phyloP scores from a whole-genome alignment of 2,113 vertebrate species.

The Cricetomys ansorgei region DNA sequence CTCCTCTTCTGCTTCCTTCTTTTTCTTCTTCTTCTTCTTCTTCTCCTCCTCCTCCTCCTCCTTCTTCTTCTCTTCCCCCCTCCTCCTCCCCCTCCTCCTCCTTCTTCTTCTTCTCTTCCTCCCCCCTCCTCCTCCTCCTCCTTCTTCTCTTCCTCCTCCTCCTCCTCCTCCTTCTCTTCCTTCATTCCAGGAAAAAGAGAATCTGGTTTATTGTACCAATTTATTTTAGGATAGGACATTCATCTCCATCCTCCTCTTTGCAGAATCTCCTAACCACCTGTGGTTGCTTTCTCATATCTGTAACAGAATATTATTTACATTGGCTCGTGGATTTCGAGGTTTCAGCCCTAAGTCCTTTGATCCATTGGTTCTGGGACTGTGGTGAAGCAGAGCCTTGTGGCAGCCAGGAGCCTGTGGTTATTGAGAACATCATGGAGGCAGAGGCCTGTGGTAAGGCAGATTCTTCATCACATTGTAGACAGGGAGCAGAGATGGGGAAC shows the following conservation, averaged over 20 bases:
- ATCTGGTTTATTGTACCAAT: not conserved
- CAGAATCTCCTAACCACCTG: not conserved
- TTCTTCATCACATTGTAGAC: not conserved
- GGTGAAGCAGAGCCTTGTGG: not conserved
- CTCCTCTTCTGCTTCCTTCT: accelerated
- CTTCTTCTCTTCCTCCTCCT: too few relatives aligned
- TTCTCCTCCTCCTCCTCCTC: not conserved
- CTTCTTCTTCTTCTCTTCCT: too few relatives aligned
- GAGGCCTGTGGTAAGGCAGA: not conserved
- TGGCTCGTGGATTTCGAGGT: not conserved
- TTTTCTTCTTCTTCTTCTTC: too few relatives aligned
- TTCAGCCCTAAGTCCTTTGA: not conserved
- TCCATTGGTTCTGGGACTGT: not conserved
- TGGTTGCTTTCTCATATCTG: not conserved
- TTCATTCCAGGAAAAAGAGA: slow-evolving; percentile 4
- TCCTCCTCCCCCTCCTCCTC: not conserved
- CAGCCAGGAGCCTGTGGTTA: not conserved
- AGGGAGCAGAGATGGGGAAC: not conserved
- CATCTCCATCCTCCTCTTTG: not conserved
- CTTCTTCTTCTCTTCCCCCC: accelerated
- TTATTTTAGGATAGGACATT: not conserved
- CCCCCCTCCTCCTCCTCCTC: not conserved
- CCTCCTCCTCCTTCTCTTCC: too few relatives aligned
- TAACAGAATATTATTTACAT: not conserved
- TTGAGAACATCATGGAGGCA: not conserved